Evolutionary conservation across 2,888 invertebrate species (phyloP).

Genomic region (Sarcophaga carnaria): DNA sequence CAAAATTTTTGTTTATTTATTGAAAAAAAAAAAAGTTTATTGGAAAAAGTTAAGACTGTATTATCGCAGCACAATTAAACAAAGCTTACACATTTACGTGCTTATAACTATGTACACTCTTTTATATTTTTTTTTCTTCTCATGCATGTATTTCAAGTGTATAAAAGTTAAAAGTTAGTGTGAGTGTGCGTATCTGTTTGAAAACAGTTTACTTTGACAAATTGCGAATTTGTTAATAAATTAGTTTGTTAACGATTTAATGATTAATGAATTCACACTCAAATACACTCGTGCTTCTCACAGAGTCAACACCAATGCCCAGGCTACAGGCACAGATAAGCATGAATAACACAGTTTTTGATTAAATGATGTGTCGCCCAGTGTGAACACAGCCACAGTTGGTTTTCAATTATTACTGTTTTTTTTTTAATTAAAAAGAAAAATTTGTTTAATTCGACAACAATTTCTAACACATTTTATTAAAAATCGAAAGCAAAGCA

Average conservation of each 20-base stretch:
- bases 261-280: constrained; percentile 62
- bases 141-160: not conserved
- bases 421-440: too few relatives aligned
- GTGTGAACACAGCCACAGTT: not conserved
- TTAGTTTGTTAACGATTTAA: constrained; percentile 65
- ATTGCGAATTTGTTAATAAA: constrained; percentile 68
- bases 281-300: constrained; percentile 1
- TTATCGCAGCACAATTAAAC: too few relatives aligned
- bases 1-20: not conserved
- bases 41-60: too few relatives aligned
- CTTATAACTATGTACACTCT: too few relatives aligned
- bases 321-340: not conserved
- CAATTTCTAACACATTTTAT: too few relatives aligned
- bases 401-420: not conserved
- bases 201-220: constrained; percentile 61
- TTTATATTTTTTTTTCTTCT: too few relatives aligned
- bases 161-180: not conserved
- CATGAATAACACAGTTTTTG: constrained; percentile 19
- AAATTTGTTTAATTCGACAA: too few relatives aligned
- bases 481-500: too few relatives aligned
- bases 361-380: constrained; percentile 21
- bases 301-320: constrained; percentile 3
- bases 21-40: too few relatives aligned
- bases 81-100: too few relatives aligned
- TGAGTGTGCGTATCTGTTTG: constrained; percentile 6